These are phyloP conservation scores for Eidolon dupreanum DNA, from an alignment of 2,797 vertebrate genomes.

Conservation along the genomic window DNA sequence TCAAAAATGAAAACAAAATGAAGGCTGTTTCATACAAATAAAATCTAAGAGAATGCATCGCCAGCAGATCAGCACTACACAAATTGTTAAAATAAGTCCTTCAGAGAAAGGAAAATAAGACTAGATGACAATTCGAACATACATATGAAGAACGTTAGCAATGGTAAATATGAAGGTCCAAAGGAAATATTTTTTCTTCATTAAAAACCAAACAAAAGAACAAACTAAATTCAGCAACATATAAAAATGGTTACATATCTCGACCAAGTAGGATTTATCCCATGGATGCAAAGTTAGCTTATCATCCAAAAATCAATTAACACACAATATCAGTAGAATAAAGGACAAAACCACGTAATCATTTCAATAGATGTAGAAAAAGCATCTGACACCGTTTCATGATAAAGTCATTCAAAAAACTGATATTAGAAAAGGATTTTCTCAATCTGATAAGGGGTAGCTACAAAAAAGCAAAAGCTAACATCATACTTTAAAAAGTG, in stretches of 20 bases:
- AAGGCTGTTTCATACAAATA: neutral
- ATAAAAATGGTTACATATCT: neutral
- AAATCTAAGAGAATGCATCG: neutral
- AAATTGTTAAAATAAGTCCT: neutral
- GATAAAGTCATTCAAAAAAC: neutral
- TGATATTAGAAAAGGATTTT: neutral
- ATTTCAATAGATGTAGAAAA: neutral
- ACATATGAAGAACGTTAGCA: neutral
- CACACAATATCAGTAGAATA: neutral
- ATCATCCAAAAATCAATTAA: slow-evolving; percentile 14
- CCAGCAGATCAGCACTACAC: neutral
- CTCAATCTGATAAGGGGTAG: neutral
- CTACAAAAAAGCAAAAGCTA: neutral
- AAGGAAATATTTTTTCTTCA: neutral
- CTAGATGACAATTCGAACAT: neutral
- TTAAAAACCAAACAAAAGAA: neutral
- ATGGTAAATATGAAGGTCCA: neutral
- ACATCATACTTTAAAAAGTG: neutral
- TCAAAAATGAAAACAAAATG: neutral
- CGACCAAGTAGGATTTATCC: neutral
- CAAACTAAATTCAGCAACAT: neutral
- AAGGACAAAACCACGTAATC: neutral
- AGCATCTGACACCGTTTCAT: neutral
- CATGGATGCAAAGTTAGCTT: neutral
- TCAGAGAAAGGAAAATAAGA: neutral